Percentiles rank a stretch among this genome's conserved stretches.
These are phyloP conservation scores for Orius laevigatus DNA, from an alignment of 1,140 invertebrate species.

Conservation along the genomic window DNA sequence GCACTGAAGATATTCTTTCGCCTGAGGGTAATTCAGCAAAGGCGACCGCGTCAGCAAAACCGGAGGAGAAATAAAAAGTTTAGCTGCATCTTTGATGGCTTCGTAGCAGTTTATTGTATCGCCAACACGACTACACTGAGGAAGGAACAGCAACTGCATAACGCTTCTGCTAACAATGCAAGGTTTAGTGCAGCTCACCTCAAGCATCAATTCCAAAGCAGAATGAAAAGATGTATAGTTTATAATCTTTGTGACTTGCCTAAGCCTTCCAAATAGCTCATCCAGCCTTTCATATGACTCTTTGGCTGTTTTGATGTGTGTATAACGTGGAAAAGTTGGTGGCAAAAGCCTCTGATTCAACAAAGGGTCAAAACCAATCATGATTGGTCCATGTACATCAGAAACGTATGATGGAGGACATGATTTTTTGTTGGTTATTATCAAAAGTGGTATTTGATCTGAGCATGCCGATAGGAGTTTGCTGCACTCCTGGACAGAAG, in stretches of 20 bases:
- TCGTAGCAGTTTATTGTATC: conserved; percentile 47
- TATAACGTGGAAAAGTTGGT: conserved; percentile 94
- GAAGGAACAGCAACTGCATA: conserved; percentile 65
- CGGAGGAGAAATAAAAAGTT: conserved; percentile 75
- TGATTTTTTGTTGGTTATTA: conserved; percentile 57
- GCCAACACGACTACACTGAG: conserved; percentile 30
- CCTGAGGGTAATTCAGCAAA: conserved; percentile 44
- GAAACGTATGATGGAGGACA: conserved; percentile 28
- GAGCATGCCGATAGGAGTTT: conserved; percentile 49
- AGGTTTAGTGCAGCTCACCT: conserved; percentile 73
- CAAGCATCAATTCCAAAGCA: conserved; percentile 82
- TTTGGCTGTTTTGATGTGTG: conserved; percentile 69
- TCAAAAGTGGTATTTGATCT: conserved; percentile 64
- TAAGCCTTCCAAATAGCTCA: conserved; percentile 59
- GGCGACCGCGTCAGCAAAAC: conserved; percentile 52
- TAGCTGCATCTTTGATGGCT: conserved; percentile 67
- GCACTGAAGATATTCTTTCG: conserved; percentile 72
- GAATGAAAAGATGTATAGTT: conserved; percentile 62
- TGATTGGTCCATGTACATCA: conserved; percentile 27
- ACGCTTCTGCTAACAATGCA: conserved; percentile 90
- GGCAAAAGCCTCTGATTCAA: conserved; percentile 88
- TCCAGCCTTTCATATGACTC: conserved; percentile 76
- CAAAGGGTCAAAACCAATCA: conserved; percentile 85
- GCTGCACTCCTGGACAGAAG: conserved; percentile 40
- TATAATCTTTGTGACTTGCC: conserved; percentile 67